Evolutionary conservation across 1,140 invertebrate species (phyloP).

Genomic region (Ladona fulva): DNA sequence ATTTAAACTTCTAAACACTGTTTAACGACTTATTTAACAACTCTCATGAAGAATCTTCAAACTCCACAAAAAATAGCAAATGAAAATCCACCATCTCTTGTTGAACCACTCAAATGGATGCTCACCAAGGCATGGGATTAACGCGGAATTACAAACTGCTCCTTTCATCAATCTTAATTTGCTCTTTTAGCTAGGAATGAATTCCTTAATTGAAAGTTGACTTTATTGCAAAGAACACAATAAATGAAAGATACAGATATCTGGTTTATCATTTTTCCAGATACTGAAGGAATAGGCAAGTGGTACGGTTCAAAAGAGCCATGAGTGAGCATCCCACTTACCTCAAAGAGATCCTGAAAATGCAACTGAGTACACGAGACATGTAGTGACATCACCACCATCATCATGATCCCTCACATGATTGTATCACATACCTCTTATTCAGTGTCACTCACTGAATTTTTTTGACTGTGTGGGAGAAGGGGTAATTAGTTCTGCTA

Average conservation of each 20-base stretch:
- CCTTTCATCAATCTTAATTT: not conserved
- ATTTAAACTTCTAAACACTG: not conserved
- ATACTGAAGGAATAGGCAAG: too few relatives aligned
- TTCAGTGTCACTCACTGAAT: conserved; percentile 4
- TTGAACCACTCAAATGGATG: not conserved
- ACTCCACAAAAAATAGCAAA: not conserved
- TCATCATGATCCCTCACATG: not conserved
- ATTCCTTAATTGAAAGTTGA: too few relatives aligned
- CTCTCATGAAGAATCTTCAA: not conserved
- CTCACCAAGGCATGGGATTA: not conserved
- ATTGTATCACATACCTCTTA: not conserved
- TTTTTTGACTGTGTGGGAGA: not conserved
- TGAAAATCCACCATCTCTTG: not conserved
- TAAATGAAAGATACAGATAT: too few relatives aligned
- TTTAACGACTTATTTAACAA: not conserved
- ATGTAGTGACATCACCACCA: conserved; percentile 1
- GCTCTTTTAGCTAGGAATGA: too few relatives aligned
- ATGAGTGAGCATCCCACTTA: conserved; percentile 5
- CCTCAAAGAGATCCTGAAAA: conserved; percentile 4
- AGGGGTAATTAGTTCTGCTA: not conserved
- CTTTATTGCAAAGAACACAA: too few relatives aligned
- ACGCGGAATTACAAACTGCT: not conserved
- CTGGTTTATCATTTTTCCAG: too few relatives aligned
- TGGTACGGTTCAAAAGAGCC: not conserved
- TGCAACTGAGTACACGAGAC: conserved; percentile 3